These are phyloP conservation scores for Cnemophilus loriae DNA, from an alignment of 2,113 vertebrate genomes.

Conservation along the genomic window DNA sequence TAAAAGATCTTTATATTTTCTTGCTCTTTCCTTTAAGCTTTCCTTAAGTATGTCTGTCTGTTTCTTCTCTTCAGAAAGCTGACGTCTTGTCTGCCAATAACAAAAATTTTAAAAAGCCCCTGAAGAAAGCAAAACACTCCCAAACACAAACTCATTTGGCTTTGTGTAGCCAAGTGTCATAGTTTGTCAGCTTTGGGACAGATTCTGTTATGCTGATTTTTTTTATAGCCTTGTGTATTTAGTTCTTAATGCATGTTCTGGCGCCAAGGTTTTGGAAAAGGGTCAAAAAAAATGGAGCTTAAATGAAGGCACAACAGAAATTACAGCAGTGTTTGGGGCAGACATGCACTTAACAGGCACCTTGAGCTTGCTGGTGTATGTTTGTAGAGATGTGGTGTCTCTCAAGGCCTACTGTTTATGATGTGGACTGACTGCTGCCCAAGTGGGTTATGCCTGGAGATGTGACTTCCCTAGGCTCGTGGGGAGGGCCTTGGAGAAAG, in stretches of 20 bases:
- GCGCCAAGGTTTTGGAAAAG: background rate
- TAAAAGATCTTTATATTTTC: background rate
- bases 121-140: background rate
- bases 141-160: background rate
- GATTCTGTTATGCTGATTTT: background rate
- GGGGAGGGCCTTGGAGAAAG: background rate
- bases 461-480: background rate
- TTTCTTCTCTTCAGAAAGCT: background rate
- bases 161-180: background rate
- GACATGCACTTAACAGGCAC: background rate
- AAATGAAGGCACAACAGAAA: background rate
- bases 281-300: background rate
- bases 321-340: background rate
- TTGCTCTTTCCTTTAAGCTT: background rate
- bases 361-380: background rate
- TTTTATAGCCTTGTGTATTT: background rate
- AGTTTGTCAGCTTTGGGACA: background rate
- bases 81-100: background rate
- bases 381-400: background rate
- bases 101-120: background rate
- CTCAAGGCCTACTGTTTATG: rapidly evolving
- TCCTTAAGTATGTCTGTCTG: background rate
- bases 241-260: background rate
- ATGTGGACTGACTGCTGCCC: background rate
- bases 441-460: background rate